Evolutionary conservation across 2,113 vertebrate genomes (phyloP).

Genomic region (Sprattus sprattus): DNA sequence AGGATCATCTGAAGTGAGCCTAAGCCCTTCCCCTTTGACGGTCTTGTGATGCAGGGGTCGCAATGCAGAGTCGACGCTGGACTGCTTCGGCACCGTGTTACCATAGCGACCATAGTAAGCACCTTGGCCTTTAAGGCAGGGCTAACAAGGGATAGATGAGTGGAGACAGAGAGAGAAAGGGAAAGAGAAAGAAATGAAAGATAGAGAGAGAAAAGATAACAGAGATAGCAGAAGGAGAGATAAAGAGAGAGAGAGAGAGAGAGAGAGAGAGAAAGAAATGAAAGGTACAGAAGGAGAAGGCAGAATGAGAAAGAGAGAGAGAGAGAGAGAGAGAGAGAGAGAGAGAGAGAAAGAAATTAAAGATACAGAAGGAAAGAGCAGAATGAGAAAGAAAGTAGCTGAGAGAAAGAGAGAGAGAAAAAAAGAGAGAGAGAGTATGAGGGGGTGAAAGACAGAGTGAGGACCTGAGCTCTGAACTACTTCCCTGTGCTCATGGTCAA

Average conservation of each 20-base stretch:
- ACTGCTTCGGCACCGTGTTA: slow-evolving; percentile 26
- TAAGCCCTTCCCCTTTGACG: background rate
- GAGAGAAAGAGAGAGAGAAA: background rate
- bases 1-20: slow-evolving; percentile 10
- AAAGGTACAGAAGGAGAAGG: background rate
- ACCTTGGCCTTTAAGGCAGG: slow-evolving; percentile 21
- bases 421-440: background rate
- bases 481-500: background rate
- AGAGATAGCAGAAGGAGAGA: background rate
- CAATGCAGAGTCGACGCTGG: background rate
- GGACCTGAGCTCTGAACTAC: background rate
- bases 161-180: background rate
- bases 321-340: background rate
- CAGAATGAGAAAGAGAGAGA: background rate
- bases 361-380: background rate
- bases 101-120: slow-evolving; percentile 37
- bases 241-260: background rate
- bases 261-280: background rate
- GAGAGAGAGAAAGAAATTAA: background rate
- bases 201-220: background rate
- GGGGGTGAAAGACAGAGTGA: background rate
- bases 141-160: background rate
- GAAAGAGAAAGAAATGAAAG: background rate
- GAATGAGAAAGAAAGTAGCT: background rate
- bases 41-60: slow-evolving; percentile 24